phyloP scores from a whole-genome alignment of 2,113 vertebrate genomes.

The Mastomys coucha region DNA sequence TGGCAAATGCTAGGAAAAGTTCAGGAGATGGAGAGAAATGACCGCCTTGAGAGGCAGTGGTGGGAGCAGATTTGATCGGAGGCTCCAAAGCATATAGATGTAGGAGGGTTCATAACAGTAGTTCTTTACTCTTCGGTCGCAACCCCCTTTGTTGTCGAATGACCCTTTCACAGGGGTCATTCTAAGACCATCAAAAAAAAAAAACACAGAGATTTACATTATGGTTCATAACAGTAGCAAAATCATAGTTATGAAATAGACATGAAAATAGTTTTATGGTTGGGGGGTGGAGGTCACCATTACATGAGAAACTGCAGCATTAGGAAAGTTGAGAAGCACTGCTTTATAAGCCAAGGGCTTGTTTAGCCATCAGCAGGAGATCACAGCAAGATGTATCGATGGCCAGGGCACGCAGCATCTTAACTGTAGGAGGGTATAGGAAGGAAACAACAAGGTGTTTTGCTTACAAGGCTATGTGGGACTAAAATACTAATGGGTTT shows the following conservation, averaged over 20 bases:
- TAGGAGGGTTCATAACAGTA: background rate
- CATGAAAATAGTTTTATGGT: background rate
- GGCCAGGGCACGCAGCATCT: background rate
- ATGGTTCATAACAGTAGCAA: background rate
- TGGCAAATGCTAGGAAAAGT: background rate
- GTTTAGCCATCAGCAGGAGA: background rate
- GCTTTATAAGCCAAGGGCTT: background rate
- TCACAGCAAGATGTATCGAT: background rate
- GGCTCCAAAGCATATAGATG: background rate
- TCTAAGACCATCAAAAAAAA: background rate
- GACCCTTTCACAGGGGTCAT: background rate
- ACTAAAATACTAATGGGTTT: conserved; percentile 18
- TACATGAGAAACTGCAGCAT: background rate
- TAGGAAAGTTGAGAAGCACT: background rate
- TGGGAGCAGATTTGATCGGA: background rate
- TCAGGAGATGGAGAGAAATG: conserved; percentile 6
- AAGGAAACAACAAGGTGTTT: background rate
- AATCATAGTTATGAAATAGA: background rate
- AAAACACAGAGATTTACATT: background rate
- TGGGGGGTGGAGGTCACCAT: rapidly evolving
- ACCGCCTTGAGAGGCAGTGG: background rate
- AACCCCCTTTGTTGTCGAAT: background rate
- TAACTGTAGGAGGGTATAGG: background rate
- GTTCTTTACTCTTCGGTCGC: background rate
- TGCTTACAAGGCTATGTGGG: background rate